Percentiles rank a stretch among this genome's conserved stretches.
Evolutionary conservation across 2,113 vertebrate species (phyloP).

Genomic region (Oncorhynchus mykiss): DNA sequence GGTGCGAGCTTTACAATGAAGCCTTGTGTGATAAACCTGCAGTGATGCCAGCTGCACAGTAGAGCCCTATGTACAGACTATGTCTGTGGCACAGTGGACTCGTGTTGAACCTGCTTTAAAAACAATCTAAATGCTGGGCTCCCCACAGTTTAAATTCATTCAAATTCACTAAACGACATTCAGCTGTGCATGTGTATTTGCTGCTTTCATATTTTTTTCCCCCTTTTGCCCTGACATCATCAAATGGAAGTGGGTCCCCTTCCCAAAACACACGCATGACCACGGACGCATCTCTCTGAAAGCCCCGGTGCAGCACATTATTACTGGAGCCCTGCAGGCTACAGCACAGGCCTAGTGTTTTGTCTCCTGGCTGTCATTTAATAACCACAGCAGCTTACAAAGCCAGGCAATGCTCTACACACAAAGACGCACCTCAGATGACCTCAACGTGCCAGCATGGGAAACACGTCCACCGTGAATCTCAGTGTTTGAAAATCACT

Average conservation of each 20-base stretch:
- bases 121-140: too few relatives aligned
- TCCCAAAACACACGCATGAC: not conserved
- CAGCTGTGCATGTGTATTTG: too few relatives aligned
- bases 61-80: not conserved
- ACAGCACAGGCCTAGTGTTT: slow-evolving; percentile 9
- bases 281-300: slow-evolving; percentile 17
- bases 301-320: slow-evolving; percentile 36
- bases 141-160: too few relatives aligned
- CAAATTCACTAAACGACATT: too few relatives aligned
- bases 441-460: slow-evolving; percentile 5
- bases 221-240: too few relatives aligned
- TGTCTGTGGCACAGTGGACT: not conserved
- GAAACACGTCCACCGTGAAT: slow-evolving; percentile 2
- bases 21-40: not conserved
- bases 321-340: slow-evolving; percentile 59
- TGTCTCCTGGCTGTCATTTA: slow-evolving; percentile 4
- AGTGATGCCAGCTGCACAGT: not conserved
- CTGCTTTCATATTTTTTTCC: too few relatives aligned
- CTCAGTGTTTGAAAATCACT: too few relatives aligned
- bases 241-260: too few relatives aligned
- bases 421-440: slow-evolving; percentile 41
- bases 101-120: too few relatives aligned
- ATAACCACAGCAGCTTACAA: slow-evolving; percentile 31
- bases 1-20: not conserved
- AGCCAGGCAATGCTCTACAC: slow-evolving; percentile 16